Percentiles rank a stretch among this genome's conserved stretches.
Conservation (phyloP, 2,888 invertebrate genomes). For the Melitaea athalia region DNA sequence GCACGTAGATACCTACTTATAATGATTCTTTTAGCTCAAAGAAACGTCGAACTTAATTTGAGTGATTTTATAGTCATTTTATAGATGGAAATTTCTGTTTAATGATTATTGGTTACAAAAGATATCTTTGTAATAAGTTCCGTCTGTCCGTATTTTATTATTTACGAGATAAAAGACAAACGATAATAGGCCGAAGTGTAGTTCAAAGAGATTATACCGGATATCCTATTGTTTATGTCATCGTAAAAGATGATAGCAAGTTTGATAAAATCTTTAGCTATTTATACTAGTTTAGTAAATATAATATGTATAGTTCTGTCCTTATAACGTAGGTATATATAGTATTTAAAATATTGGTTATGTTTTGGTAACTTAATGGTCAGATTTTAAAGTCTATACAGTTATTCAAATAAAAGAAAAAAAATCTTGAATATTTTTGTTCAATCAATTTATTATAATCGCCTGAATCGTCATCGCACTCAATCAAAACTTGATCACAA, state of each 20-base stretch:
- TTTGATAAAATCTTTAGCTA: not conserved
- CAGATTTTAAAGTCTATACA: too few species aligned
- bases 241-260: slow-evolving; percentile 1
- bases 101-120: not conserved
- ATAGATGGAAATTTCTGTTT: not conserved
- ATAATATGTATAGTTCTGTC: not conserved
- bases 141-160: not conserved
- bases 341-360: too few species aligned
- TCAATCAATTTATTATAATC: too few species aligned
- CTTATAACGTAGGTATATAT: not conserved
- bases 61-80: not conserved
- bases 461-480: too few species aligned
- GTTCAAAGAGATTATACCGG: slow-evolving; percentile 4
- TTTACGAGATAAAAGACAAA: slow-evolving; percentile 7
- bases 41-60: too few species aligned
- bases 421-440: too few species aligned
- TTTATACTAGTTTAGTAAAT: not conserved
- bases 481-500: too few species aligned
- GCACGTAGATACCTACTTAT: too few species aligned
- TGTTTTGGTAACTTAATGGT: too few species aligned
- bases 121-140: not conserved
- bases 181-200: slow-evolving; percentile 10
- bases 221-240: slow-evolving; percentile 16
- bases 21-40: too few species aligned
- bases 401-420: too few species aligned